Evolutionary conservation across 2,888 invertebrate species (phyloP).

Genomic region (Holacanthella duospinosa): DNA sequence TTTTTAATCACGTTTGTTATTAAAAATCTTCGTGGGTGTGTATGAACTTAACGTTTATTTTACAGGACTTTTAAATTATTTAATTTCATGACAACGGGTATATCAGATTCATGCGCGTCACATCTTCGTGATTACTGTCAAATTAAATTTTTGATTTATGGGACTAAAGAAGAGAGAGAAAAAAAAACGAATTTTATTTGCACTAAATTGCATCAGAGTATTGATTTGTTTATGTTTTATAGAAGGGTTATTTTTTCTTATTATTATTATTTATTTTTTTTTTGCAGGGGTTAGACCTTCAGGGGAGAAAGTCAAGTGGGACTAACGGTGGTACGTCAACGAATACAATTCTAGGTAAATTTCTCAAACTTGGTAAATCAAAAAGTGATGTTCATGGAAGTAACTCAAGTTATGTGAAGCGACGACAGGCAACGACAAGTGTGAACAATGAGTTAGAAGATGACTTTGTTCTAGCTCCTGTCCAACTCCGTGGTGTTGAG

Average conservation of each 20-base stretch:
- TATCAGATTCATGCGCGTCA: too few relatives aligned
- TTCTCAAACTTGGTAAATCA: constrained; percentile 36
- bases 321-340: background rate
- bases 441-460: constrained; percentile 23
- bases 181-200: too few relatives aligned
- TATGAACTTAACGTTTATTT: too few relatives aligned
- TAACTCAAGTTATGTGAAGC: background rate
- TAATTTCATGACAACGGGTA: too few relatives aligned
- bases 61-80: too few relatives aligned
- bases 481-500: constrained; percentile 27
- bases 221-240: background rate
- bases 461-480: constrained; percentile 28
- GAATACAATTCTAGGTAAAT: constrained; percentile 28
- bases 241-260: background rate
- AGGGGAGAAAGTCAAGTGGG: background rate
- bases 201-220: background rate
- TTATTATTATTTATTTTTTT: background rate
- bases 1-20: too few relatives aligned
- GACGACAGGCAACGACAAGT: background rate
- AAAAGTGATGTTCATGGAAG: constrained; percentile 32
- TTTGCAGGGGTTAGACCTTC: background rate
- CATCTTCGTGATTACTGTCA: too few relatives aligned
- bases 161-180: too few relatives aligned
- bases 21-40: too few relatives aligned
- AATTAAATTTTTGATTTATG: too few relatives aligned